Percentiles rank a stretch among this genome's conserved stretches.
phyloP scores from a whole-genome alignment of 92 coral and sea anemone genomes.

The Diadumene lineata region DNA sequence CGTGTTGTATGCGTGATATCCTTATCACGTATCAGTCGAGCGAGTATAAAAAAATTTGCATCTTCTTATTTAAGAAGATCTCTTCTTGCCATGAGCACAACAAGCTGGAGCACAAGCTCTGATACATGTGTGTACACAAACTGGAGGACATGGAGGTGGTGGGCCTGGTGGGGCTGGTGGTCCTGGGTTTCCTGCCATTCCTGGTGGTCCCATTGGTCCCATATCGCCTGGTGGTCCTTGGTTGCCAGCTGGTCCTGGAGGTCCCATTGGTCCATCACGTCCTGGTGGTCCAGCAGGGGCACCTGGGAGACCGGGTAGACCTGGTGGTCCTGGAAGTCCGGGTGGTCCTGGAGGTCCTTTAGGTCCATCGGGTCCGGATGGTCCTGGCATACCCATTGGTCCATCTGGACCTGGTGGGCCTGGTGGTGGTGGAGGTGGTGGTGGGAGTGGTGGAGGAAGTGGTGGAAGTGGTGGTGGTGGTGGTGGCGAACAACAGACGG shows the following conservation, averaged over 20 bases:
- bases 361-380: conserved; percentile 97
- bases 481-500: conserved; percentile 86
- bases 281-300: conserved; percentile 98
- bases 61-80: conserved; percentile 52
- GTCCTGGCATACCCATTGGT: conserved; percentile 99
- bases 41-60: conserved; percentile 64
- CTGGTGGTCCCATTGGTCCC: conserved; percentile 98
- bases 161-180: conserved; percentile 99
- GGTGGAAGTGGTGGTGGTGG: conserved; percentile 97
- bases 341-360: conserved; percentile 99
- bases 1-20: conserved; percentile 34
- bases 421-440: conserved; percentile 99
- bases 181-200: conserved; percentile 88
- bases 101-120: conserved; percentile 95
- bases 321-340: conserved; percentile 95
- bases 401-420: conserved; percentile 99
- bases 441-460: conserved; percentile 95
- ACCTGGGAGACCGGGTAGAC: conserved; percentile 96
- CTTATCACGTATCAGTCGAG: conserved; percentile 43
- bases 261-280: conserved; percentile 99
- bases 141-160: conserved; percentile 99
- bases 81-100: conserved; percentile 90
- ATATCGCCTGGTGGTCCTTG: conserved; percentile 99
- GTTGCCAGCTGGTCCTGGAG: conserved; percentile 97
- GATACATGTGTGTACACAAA: conserved; percentile 99